Conservation (phyloP, 2,113 vertebrate species). For the Clarias gariepinus region DNA sequence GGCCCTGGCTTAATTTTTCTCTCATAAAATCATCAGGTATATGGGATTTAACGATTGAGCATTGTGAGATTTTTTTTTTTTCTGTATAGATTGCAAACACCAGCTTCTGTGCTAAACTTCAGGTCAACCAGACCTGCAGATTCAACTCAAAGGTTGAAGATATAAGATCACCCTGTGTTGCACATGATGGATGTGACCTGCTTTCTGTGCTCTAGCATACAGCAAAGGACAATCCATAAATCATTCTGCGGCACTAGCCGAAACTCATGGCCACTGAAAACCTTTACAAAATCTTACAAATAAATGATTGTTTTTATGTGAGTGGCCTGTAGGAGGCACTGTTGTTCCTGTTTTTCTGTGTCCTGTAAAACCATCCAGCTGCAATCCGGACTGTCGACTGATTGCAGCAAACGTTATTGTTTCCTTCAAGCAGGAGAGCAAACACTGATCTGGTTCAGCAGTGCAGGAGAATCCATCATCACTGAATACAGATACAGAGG, state of each 20-base stretch:
- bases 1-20: constrained; percentile 19
- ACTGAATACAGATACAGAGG: constrained; percentile 33
- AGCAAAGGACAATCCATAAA: constrained; percentile 38
- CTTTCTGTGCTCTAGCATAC: constrained; percentile 33
- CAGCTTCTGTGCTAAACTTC: constrained; percentile 22
- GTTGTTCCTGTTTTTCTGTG: constrained; percentile 32
- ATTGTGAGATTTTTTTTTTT: constrained; percentile 10
- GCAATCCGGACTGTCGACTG: constrained; percentile 22
- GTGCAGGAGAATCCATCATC: constrained; percentile 37
- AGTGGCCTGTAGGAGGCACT: constrained; percentile 45
- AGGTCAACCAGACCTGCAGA: constrained; percentile 27
- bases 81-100: constrained; percentile 32
- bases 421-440: constrained; percentile 34
- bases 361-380: constrained; percentile 15
- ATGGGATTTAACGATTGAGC: neutral
- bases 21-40: constrained; percentile 14
- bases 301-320: neutral
- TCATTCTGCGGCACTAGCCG: constrained; percentile 13
- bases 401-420: constrained; percentile 39
- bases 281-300: neutral
- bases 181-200: constrained; percentile 49
- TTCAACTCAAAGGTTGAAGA: constrained; percentile 31
- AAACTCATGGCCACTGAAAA: constrained; percentile 6
- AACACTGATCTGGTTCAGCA: constrained; percentile 37
- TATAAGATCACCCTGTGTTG: constrained; percentile 32